A percentile compares a stretch with the other conserved stretches of the same genome.
These are phyloP conservation scores for Phyllopteryx taeniolatus DNA, from an alignment of 2,113 vertebrate genomes.

Conservation along the genomic window DNA sequence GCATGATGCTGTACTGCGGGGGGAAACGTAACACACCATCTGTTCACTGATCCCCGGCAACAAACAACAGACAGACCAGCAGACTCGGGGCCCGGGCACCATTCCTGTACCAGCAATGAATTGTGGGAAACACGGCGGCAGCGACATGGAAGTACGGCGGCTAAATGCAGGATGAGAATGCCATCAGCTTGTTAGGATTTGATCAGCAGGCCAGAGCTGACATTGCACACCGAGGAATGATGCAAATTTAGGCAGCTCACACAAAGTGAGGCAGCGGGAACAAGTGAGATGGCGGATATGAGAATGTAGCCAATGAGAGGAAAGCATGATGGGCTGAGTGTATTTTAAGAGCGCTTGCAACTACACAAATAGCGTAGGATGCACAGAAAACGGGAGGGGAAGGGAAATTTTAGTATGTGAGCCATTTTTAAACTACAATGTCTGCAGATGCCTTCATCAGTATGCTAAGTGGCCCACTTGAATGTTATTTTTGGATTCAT, in stretches of 20 bases:
- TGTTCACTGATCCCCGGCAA: slow-evolving; percentile 60
- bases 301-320: slow-evolving; percentile 20
- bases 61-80: slow-evolving; percentile 55
- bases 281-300: slow-evolving; percentile 19
- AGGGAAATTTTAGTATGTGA: slow-evolving; percentile 16
- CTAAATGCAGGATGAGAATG: slow-evolving; percentile 59
- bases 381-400: neutral
- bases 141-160: slow-evolving; percentile 31
- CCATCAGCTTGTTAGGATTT: slow-evolving; percentile 46
- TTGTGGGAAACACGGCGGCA: slow-evolving; percentile 40
- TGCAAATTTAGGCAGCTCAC: slow-evolving; percentile 49
- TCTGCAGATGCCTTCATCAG: slow-evolving; percentile 33
- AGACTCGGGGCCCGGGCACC: slow-evolving; percentile 34
- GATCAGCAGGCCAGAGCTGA: slow-evolving; percentile 54
- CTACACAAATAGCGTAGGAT: slow-evolving; percentile 4
- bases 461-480: slow-evolving; percentile 37
- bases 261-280: slow-evolving; percentile 6
- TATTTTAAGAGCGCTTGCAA: slow-evolving; percentile 16
- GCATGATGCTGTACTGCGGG: slow-evolving; percentile 58
- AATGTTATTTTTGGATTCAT: slow-evolving; percentile 41
- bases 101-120: slow-evolving; percentile 47
- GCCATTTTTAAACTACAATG: slow-evolving; percentile 51
- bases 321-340: neutral
- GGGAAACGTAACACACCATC: slow-evolving; percentile 56
- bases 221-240: slow-evolving; percentile 38